Evolutionary conservation across 2,797 vertebrate genomes (phyloP), one percentile per base, ranked within the genome.

Genomic region (Sarcophilus harrisii): DNA sequence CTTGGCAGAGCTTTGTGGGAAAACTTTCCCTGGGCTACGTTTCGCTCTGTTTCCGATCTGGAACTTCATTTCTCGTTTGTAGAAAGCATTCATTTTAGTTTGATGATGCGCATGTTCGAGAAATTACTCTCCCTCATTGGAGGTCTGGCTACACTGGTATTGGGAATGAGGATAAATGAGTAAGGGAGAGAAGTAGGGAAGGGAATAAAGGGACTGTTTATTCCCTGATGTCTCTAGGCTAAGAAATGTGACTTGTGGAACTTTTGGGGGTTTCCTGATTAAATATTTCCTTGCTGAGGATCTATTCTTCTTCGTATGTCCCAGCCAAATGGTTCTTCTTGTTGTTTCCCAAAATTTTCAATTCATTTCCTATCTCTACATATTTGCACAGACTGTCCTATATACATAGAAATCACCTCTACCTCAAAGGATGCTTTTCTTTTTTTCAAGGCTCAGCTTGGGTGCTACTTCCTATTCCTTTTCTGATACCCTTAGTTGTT

Each of bases 1-100:
- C 1, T n/a, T 92, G 96, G 93, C 95, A 94, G 94, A 27, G 49
- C 93, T 52, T 5, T 95, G 92, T 96, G 97, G 96, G 96, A 97
- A 97, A 96, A 90, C 62, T 59, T 55, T 11, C 38, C 81, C 58
- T 27, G 21, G 0, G 0, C 87, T 66, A 90, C 66, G 92, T 94
- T 57, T 93, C 4, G 62, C 73, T 94, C 94, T 58, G 30, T 30
- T 87, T 87, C 57, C 28, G 10, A 54, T 90, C 89, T 9, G 4
- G 57, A 94, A 94, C 58, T 89, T 5, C 0, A 4, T 13, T 49
- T 29, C 55, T 92, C n/a, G 16, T 92, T 91, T 94, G 87, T 55
- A 92, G 94, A 92, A 96, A 90, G 49, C 14, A 16, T 57, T 32
- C 16, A 13, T 94, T 93, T n/a, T 89, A 12, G 2, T 73, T 60